Conservation (phyloP, 2,113 vertebrate genomes). For the Azemiops feae region DNA sequence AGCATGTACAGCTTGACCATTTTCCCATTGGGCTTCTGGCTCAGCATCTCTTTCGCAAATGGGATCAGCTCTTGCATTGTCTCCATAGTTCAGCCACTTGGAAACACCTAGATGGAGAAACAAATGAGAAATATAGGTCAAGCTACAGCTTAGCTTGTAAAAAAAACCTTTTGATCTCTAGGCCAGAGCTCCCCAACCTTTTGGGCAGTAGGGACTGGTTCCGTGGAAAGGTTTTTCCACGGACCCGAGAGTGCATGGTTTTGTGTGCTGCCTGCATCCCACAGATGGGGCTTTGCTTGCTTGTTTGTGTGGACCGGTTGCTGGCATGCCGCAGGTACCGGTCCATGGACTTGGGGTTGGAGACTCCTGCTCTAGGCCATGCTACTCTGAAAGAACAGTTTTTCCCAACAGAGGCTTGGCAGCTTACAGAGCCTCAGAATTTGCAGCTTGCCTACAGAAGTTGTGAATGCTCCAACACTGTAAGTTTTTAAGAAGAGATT, state of each 20-base stretch:
- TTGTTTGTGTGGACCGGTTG: too few species aligned
- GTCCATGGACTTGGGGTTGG: too few species aligned
- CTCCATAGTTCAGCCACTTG: conserved; percentile 70
- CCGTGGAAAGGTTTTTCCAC: too few species aligned
- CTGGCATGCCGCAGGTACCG: too few species aligned
- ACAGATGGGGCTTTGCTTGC: too few species aligned
- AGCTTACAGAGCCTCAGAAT: not conserved
- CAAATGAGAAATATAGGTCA: rapidly evolving
- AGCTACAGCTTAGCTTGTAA: not conserved
- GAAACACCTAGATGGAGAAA: not conserved
- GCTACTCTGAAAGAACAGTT: not conserved
- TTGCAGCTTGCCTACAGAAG: not conserved
- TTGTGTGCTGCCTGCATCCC: too few species aligned
- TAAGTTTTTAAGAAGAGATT: not conserved
- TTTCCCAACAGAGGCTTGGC: too few species aligned
- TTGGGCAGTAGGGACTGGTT: too few species aligned
- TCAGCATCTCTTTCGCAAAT: conserved; percentile 83
- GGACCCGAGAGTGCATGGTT: too few species aligned
- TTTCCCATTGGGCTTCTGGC: conserved; percentile 74
- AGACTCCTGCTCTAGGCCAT: not conserved
- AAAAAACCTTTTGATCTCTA: not conserved
- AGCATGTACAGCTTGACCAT: conserved; percentile 87
- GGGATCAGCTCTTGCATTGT: conserved; percentile 81
- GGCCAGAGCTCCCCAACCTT: too few species aligned
- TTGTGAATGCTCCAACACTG: not conserved